Percentiles rank a stretch among this genome's conserved stretches.
Evolutionary conservation across 2,797 vertebrate species (phyloP).

Genomic region (Phrynocephalus vlangalii): DNA sequence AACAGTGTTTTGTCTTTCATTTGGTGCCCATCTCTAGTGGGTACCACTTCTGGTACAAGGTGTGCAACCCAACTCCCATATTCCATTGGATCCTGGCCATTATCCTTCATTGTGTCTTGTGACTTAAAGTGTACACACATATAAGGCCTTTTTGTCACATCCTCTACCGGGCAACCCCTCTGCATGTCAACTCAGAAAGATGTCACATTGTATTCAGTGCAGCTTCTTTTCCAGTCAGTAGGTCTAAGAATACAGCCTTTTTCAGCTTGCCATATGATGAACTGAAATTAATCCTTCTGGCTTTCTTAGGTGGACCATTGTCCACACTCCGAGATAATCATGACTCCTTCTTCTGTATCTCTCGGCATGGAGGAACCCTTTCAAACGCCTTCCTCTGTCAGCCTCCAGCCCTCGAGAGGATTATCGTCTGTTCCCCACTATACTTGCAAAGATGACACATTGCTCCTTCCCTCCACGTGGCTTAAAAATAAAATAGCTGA

Average conservation of each 20-base stretch:
- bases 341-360: background rate
- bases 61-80: too few relatives aligned
- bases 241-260: background rate
- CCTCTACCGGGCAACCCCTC: background rate
- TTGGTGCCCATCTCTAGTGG: too few relatives aligned
- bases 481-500: background rate
- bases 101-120: too few relatives aligned
- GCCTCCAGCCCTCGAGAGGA: rapidly evolving
- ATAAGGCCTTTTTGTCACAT: too few relatives aligned
- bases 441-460: background rate
- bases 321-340: background rate
- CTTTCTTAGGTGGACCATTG: background rate
- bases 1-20: too few relatives aligned
- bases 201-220: too few relatives aligned
- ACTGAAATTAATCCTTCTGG: background rate
- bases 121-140: too few relatives aligned
- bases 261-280: background rate
- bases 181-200: background rate
- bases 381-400: background rate
- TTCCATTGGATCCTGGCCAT: too few relatives aligned
- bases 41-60: too few relatives aligned
- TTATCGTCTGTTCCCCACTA: background rate
- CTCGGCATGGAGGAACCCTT: rapidly evolving
- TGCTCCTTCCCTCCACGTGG: rapidly evolving
- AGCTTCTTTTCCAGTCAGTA: background rate